Base-by-base conservation (phyloP, 1,140 invertebrate species). In the Homalodisca vitripennis region DNA sequence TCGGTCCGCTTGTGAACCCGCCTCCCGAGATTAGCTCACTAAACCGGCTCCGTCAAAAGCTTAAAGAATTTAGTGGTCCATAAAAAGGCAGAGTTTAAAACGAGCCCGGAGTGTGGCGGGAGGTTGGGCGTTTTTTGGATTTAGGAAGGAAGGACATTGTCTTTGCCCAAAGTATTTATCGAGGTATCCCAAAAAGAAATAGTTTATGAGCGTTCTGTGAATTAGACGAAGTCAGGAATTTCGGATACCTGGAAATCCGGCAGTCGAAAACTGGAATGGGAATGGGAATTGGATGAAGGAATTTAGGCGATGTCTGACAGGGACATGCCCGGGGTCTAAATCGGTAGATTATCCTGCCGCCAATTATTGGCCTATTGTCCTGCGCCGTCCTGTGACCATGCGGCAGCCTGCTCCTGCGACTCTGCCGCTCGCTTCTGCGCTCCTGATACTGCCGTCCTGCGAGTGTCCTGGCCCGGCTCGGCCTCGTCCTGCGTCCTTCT, bases 161-260 rank as follows among this genome's bases (percentile, higher is more conserved):
- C 55, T 64, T 69, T 64, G 68, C n/a, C 34, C 29, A 22, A 67
- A 67, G 57, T 48, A 60, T 69, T 69, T 69, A 69, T 69, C 57
- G 55, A 69, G 60, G 68, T 63, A 69, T 69, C 68, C 68, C 68
- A 69, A 63, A 69, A 69, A 69, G 68, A 69, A 63, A 69, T 69
- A 62, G 32, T 69, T 69, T 69, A 69, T 69, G 68, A 32, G 24
- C 22, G 68, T 69, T 64, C 68, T 48, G 41, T 63, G 68, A 63
- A 69, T 69, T 64, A 64, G 57, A 32, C 48, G 41, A 32, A 3
- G 29, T 32, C 32, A 41, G 68, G 68, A 69, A 69, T 69, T 69
- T 69, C 51, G 68, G 41, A 69, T 69, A 69, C 68, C 68, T 69
- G 68, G 68, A 69, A 69, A 69, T 69, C 68, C 57, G 57, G 68